Base-by-base conservation (phyloP, 2,888 invertebrate genomes). In the Parnassius glacialis region DNA sequence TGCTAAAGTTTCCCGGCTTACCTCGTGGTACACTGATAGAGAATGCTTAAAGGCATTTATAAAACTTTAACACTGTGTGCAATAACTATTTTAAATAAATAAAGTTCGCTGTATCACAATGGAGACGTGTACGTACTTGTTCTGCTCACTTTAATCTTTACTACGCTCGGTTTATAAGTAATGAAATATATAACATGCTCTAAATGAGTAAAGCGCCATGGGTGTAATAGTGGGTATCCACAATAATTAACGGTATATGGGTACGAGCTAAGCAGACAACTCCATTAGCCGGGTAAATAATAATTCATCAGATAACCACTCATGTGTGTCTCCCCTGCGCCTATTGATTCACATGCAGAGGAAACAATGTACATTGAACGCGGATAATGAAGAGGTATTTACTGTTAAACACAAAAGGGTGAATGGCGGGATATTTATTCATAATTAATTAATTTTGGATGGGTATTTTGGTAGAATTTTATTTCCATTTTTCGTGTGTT, bases 251-350 rank as follows among this genome's bases (percentile, higher is more conserved):
- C 52, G 34, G 52, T 44, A 56, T 44, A 63, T 61, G 55, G 52
- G 48, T 57, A 51, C 54, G 62, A 54, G 51, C 53, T 62, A 62
- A 64, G 59, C 57, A 53, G 47, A 42, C 42, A 48, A 41, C 58
- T 64, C 64, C 62, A 64, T 64, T 66, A 64, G 59, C 59, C 54
- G 53, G 57, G 61, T 61, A 63, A 59, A 58, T 65, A 70, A 73
- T 73, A 74, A 80, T 83, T 81, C 72, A 79, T 79, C 79, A 79
- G 67, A 69, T 68, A 74, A 68, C 69, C 72, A 64, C 65, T 71
- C 74, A 74, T 66, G 78, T 72, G 75, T 71, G 66, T 66, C 73
- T 71, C 76, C 75, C 75, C 69, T 65, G 61, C 53, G 69, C 65
- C 70, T 68, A 67, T 65, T 57, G 66, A 69, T 70, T 67, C 47